Percentiles rank a stretch among this genome's conserved stretches.
Conservation (phyloP, 2,888 invertebrate species). For the Idaea dimidiata region DNA sequence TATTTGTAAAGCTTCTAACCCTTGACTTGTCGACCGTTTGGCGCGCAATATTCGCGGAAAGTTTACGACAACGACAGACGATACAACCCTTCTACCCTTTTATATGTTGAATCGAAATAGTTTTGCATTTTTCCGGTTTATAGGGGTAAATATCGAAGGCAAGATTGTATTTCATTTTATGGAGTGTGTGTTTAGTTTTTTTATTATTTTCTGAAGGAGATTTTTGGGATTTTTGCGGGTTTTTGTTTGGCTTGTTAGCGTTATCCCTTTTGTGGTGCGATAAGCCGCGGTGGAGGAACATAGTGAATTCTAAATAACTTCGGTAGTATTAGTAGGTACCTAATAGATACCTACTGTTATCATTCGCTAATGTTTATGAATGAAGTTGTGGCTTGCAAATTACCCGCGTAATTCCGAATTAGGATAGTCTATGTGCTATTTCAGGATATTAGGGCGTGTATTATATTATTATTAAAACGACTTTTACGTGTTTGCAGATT, state of each 20-base stretch:
- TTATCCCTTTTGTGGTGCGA: not conserved
- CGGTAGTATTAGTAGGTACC: no score
- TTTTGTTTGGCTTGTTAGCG: not conserved
- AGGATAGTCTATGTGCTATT: no score
- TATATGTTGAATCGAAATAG: not conserved
- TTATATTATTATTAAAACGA: no score
- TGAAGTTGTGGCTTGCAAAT: no score
- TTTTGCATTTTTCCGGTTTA: conserved; percentile 4
- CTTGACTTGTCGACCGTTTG: conserved; percentile 1
- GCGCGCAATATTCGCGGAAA: not conserved
- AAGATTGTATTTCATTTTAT: conserved; percentile 3
- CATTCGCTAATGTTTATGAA: not conserved
- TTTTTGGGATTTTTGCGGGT: not conserved
- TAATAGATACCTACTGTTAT: not conserved
- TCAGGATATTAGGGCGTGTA: no score
- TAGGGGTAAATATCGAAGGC: conserved; percentile 3
- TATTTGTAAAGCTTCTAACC: not conserved
- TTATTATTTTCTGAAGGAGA: not conserved
- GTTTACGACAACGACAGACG: conserved; percentile 1
- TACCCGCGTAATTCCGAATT: no score
- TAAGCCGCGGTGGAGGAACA: not conserved
- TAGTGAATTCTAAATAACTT: not conserved
- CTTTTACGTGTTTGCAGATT: no score
- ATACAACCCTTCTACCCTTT: not conserved
- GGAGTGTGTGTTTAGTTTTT: conserved; percentile 1